Conservation (phyloP, 2,797 vertebrate genomes). For the Psittacula derbiana region DNA sequence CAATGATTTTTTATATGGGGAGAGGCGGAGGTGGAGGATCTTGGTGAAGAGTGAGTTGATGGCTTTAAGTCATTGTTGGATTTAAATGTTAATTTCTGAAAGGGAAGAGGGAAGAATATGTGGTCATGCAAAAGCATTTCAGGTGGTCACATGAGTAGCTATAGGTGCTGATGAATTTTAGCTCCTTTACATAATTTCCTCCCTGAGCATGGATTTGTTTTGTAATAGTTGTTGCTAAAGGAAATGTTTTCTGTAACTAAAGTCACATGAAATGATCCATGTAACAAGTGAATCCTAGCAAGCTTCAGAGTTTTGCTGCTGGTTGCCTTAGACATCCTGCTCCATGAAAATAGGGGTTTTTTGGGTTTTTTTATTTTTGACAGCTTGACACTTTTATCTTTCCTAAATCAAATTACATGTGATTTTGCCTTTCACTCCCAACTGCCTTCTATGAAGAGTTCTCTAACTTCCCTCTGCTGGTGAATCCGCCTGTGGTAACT, state of each 20-base stretch:
- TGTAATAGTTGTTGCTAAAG: slow-evolving; percentile 29
- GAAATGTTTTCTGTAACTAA: slow-evolving; percentile 13
- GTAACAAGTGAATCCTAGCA: neutral
- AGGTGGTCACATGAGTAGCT: neutral
- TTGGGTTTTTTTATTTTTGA: neutral
- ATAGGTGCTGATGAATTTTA: slow-evolving; percentile 35
- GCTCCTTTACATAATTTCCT: slow-evolving; percentile 30
- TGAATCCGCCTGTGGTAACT: neutral
- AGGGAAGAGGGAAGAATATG: neutral
- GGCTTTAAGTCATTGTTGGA: neutral
- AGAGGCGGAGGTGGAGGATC: neutral
- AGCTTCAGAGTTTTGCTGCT: neutral
- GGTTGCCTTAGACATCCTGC: neutral
- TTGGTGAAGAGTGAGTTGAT: neutral
- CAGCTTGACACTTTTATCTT: neutral
- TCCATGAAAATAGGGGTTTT: neutral
- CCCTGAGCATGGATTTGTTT: slow-evolving; percentile 9
- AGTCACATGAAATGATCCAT: neutral
- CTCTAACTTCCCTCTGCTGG: neutral
- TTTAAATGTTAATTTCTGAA: neutral
- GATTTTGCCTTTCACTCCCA: neutral
- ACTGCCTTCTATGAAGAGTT: neutral
- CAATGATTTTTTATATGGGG: neutral
- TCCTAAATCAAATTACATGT: neutral
- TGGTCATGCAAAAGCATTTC: neutral